Base-by-base conservation (phyloP, 2,113 vertebrate genomes). In the Xiphorhynchus elegans region DNA sequence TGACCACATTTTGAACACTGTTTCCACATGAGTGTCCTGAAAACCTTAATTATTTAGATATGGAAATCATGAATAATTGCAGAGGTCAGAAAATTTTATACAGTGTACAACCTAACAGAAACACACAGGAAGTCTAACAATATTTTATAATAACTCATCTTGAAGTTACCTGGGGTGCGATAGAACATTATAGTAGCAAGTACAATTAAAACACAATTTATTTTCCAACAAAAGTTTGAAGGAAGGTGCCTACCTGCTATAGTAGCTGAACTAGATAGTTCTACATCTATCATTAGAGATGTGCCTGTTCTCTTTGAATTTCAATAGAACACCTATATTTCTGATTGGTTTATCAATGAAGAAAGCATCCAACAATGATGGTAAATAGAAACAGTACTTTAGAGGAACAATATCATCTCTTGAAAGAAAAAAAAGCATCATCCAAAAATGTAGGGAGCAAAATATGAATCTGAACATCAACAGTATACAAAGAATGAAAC, bases 261-360 rank as follows among this genome's bases (percentile, higher is more conserved):
- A 18, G 15, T 33, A 50, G 16, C 25, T 35, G 23, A 89, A 18
- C 24, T 77, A 62, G 31, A 56, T 15, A 55, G 13, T 46, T 69
- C 10, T 3, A 63, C 73, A 66, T 74, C 47, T 55, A 5, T 31
- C n/a, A 35, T 53, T 60, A 66, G 9, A 70, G 7, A 21, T 52
- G 10, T 26, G 3, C 1, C 28, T 0, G 0, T 90, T 90, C 7
- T 60, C 29, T 68, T 52, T 63, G 52, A 33, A 58, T 73, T 86
- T 91, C 68, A 77, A 28, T 3, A 73, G 49, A 69, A 59, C 9
- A 40, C 7, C 3, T 80, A 13, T 69, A 11, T 35, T 53, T 68
- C 14, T 52, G 12, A 42, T 59, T 39, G 7, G 1, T 56, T 44
- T 64, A 42, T 55, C 47, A 59, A 24, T 16, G 12, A 42, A 21